Percentiles rank a stretch among this genome's conserved stretches.
Conservation (phyloP, 2,797 vertebrate genomes). For the Taenioides sp. region DNA sequence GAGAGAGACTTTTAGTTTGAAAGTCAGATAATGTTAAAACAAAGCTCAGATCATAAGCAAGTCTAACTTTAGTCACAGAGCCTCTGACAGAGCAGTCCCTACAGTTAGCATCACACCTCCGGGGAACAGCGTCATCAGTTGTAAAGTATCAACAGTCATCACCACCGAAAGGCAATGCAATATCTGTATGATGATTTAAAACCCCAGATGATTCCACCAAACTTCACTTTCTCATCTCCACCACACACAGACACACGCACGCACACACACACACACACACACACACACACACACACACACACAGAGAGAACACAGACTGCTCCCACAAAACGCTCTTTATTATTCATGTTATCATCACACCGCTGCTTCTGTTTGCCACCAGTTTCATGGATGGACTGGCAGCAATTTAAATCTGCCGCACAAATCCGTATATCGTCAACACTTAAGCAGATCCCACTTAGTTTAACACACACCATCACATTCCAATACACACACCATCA, state of each 20-base stretch:
- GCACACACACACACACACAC: neutral
- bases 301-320: slow-evolving; percentile 38
- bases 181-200: neutral
- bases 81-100: no score
- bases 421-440: slow-evolving; percentile 67
- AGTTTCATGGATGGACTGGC: slow-evolving; percentile 68
- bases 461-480: slow-evolving; percentile 53
- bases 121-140: no score
- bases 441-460: slow-evolving; percentile 70
- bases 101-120: no score
- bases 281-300: slow-evolving; percentile 19
- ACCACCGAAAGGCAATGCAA: neutral
- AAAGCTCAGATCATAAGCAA: no score
- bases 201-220: slow-evolving; percentile 4
- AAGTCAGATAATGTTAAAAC: no score
- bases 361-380: slow-evolving; percentile 66
- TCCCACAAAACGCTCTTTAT: slow-evolving; percentile 55
- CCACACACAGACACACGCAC: slow-evolving; percentile 34
- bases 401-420: slow-evolving; percentile 63
- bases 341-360: slow-evolving; percentile 74
- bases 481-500: slow-evolving; percentile 14
- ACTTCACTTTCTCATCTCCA: slow-evolving; percentile 39
- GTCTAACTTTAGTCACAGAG: no score
- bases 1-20: no score
- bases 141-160: no score